Conservation (phyloP, 2,888 invertebrate species). For the Drosophila parthenogenetica region DNA sequence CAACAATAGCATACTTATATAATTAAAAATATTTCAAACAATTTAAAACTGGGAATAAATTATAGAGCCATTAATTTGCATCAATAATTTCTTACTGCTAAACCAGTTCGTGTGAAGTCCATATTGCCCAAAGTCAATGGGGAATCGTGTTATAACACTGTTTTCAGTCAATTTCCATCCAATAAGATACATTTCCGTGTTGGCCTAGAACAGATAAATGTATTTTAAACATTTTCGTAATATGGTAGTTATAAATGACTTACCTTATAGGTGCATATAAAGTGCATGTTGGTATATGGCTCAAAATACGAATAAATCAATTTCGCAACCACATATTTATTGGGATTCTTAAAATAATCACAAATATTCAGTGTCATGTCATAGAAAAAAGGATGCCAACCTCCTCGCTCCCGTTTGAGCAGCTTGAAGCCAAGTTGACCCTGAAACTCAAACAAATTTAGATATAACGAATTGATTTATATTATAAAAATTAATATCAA, state of each 20-base stretch:
- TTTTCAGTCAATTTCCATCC: conserved; percentile 5
- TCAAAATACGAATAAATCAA: conserved; percentile 26
- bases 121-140: conserved; percentile 43
- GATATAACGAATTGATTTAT: neutral
- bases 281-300: conserved; percentile 37
- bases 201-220: conserved; percentile 13
- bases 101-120: conserved; percentile 37
- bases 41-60: too few species aligned
- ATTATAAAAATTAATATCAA: neutral
- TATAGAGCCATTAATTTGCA: too few species aligned
- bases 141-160: conserved; percentile 28
- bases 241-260: neutral
- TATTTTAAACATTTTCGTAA: too few species aligned
- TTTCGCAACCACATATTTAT: conserved; percentile 18
- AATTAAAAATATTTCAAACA: too few species aligned
- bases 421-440: conserved; percentile 30
- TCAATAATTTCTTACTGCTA: neutral
- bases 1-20: too few species aligned
- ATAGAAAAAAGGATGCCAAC: conserved; percentile 59
- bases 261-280: conserved; percentile 46
- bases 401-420: conserved; percentile 6
- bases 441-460: neutral
- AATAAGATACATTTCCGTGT: neutral
- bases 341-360: conserved; percentile 19
- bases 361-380: conserved; percentile 38